Conservation (phyloP, 2,797 vertebrate genomes). For the Oophaga sylvatica region DNA sequence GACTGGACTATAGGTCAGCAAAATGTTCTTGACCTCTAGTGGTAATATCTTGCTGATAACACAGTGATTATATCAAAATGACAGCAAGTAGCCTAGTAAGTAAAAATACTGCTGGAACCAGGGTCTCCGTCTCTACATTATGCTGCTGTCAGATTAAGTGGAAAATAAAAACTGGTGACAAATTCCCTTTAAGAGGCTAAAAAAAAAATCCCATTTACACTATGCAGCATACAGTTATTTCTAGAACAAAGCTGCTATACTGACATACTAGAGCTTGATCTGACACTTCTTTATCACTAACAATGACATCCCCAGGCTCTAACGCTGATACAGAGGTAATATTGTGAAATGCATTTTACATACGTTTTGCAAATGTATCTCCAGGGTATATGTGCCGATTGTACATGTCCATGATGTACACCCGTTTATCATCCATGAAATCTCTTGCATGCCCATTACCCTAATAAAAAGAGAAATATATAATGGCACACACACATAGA, state of each 20-base stretch:
- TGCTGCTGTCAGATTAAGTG: no score
- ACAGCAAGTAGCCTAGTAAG: no score
- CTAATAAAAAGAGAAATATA: conserved; percentile 69
- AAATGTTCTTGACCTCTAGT: no score
- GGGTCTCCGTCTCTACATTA: no score
- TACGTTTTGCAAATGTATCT: conserved; percentile 90
- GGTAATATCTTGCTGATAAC: no score
- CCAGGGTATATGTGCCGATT: conserved; percentile 94
- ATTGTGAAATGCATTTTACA: conserved; percentile 68
- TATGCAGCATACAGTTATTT: not conserved
- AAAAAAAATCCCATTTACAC: not conserved
- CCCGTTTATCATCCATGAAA: conserved; percentile 88
- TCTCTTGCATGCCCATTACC: conserved; percentile 96
- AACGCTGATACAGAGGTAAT: not conserved
- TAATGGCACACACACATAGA: not conserved
- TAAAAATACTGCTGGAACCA: no score
- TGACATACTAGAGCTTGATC: not conserved
- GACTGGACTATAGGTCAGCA: no score
- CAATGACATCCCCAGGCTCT: not conserved
- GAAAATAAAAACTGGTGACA: no score
- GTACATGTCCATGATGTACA: conserved; percentile 96
- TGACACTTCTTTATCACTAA: not conserved
- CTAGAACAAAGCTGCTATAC: not conserved
- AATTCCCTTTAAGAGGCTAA: no score
- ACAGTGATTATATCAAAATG: no score